Evolutionary conservation across 1,140 invertebrate species (phyloP).

Genomic region (Plodia interpunctella): DNA sequence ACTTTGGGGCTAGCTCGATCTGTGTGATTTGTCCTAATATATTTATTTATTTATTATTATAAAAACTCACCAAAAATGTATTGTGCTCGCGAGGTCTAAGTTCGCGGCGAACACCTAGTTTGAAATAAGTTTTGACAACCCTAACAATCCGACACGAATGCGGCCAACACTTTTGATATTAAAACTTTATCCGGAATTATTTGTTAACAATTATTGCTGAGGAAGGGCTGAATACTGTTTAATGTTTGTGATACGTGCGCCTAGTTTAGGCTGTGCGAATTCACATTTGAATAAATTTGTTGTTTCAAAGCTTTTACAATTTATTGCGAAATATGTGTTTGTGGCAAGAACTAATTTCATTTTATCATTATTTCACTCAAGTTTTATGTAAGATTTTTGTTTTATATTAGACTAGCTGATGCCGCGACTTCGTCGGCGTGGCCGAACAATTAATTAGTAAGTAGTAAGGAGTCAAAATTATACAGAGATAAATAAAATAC

Average conservation of each 20-base stretch:
- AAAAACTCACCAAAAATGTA: too few species aligned
- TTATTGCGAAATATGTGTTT: background rate
- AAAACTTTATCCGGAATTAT: slow-evolving; percentile 3
- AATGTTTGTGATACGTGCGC: background rate
- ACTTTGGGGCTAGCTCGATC: too few species aligned
- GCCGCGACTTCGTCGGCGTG: too few species aligned
- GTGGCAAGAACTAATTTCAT: background rate
- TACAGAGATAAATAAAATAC: too few species aligned
- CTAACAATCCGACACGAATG: background rate
- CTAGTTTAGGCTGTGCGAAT: background rate
- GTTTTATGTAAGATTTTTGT: too few species aligned
- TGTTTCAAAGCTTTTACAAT: background rate
- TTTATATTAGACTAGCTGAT: too few species aligned
- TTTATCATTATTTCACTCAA: too few species aligned
- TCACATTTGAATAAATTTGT: background rate
- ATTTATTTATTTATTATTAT: too few species aligned
- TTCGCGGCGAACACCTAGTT: background rate
- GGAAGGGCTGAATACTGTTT: background rate
- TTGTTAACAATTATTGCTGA: background rate
- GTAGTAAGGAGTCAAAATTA: too few species aligned
- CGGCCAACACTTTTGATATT: slow-evolving; percentile 5
- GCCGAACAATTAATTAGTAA: too few species aligned
- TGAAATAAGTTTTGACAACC: background rate
- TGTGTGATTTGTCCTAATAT: too few species aligned
- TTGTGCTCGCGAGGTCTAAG: too few species aligned